Base-by-base conservation (phyloP, 2,888 invertebrate species). In the Dryococelus australis region DNA sequence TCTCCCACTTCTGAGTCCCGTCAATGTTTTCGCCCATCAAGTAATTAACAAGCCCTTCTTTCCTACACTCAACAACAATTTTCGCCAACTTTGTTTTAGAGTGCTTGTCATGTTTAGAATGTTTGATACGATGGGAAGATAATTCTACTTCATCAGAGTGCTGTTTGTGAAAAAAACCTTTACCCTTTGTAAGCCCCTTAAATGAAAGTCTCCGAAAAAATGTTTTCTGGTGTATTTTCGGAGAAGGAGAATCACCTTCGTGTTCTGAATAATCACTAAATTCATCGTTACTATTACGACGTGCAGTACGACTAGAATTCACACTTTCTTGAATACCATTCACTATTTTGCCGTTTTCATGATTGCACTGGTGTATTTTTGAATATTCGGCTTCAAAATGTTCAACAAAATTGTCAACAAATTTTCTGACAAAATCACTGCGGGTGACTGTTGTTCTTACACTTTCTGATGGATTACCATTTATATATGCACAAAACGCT, bases 11-110 rank as follows among this genome's bases (percentile, higher is more conserved):
- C 88, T 97, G 97, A 26, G 97, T 97, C 13, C 95, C 95, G 92
- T 98, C 98, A 87, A 97, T 93, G 92, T 98, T 98, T 91, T 99
- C 98, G 0, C 98, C 98, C 88, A 97, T 97, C 90, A 99, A 94
- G 93, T 98, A 98, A 93, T 97, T 97, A 13, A 99, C 98, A 90
- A 97, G 95, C 16, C 99, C 98, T 91, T 99, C 99, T 91, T 98
- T 98, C 86, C 97, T 95, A 92, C 98, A 97, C 92, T 98, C 98
- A 81, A 98, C 98, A 86, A 97, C 96, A 91, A 98, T 98, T 93
- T 98, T 98, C 83, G 97, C 96, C 91, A 98, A 93, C 92, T 97
- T 97, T 87, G 97, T 97, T 93, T 97, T 97, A 90, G 95, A 96
- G 90, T 96, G 96, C 91, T 96, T 95, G 90, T 95, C 95, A 88